phyloP scores from a whole-genome alignment of 2,113 vertebrate species.

The Pangasianodon gigas region DNA sequence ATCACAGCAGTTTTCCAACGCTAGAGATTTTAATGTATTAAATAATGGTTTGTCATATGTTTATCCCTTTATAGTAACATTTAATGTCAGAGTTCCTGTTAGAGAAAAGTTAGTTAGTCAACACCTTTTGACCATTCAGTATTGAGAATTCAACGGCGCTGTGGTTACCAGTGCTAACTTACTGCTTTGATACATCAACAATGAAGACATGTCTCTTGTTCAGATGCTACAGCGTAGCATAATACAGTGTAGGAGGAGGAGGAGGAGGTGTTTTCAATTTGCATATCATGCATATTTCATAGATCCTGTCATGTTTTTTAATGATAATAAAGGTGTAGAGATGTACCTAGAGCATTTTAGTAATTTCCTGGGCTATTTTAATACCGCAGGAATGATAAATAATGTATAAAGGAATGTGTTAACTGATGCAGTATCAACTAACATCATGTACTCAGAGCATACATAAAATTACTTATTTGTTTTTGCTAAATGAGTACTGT shows the following conservation, averaged over 20 bases:
- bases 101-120: not conserved
- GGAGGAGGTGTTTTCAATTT: not conserved
- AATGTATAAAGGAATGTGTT: not conserved
- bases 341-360: not conserved
- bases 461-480: not conserved
- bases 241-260: not conserved
- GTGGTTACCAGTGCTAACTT: not conserved
- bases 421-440: not conserved
- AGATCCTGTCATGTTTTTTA: not conserved
- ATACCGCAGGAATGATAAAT: not conserved
- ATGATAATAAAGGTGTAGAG: not conserved
- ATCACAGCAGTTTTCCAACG: not conserved
- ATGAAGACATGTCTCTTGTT: not conserved
- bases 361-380: not conserved
- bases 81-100: not conserved
- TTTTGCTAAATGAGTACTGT: not conserved
- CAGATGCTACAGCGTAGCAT: not conserved
- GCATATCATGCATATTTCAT: not conserved
- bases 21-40: not conserved
- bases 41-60: not conserved
- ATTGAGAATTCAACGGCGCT: not conserved
- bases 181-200: not conserved
- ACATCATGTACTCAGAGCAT: not conserved
- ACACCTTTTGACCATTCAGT: not conserved
- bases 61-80: not conserved